A percentile compares a stretch with the other conserved stretches of the same genome.
Conservation (phyloP, 1,140 invertebrate genomes). For the Ceratoteleas bidentatus region DNA sequence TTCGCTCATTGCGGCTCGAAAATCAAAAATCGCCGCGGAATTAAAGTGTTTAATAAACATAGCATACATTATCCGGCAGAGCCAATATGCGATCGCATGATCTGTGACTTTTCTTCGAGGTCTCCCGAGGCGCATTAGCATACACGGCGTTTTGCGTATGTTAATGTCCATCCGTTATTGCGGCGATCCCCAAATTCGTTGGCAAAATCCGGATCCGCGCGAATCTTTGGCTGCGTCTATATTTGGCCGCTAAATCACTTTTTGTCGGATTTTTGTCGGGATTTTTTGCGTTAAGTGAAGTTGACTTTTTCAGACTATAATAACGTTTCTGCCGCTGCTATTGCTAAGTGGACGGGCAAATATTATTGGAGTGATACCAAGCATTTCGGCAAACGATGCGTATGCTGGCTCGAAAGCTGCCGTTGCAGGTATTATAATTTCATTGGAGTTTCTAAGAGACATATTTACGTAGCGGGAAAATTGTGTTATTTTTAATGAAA, state of each 20-base stretch:
- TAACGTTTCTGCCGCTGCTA: constrained; percentile 76
- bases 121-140: constrained; percentile 14
- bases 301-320: constrained; percentile 70
- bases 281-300: background rate
- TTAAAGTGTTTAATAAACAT: too few relatives aligned
- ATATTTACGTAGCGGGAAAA: background rate
- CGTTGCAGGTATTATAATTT: constrained; percentile 65
- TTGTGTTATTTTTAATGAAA: too few relatives aligned
- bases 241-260: background rate
- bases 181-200: constrained; percentile 7
- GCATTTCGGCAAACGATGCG: constrained; percentile 69
- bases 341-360: constrained; percentile 67
- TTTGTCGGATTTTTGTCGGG: too few relatives aligned
- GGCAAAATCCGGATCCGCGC: constrained; percentile 7
- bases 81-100: too few relatives aligned
- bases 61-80: constrained; percentile 7
- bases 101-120: constrained; percentile 10
- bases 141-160: constrained; percentile 15
- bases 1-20: background rate
- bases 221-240: constrained; percentile 5
- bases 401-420: constrained; percentile 75
- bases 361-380: constrained; percentile 76
- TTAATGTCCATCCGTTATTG: constrained; percentile 20
- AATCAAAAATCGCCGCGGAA: background rate
- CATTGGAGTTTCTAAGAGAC: too few relatives aligned